phyloP scores from a whole-genome alignment of 2,113 vertebrate species.

The Actenoides lindsayi region DNA sequence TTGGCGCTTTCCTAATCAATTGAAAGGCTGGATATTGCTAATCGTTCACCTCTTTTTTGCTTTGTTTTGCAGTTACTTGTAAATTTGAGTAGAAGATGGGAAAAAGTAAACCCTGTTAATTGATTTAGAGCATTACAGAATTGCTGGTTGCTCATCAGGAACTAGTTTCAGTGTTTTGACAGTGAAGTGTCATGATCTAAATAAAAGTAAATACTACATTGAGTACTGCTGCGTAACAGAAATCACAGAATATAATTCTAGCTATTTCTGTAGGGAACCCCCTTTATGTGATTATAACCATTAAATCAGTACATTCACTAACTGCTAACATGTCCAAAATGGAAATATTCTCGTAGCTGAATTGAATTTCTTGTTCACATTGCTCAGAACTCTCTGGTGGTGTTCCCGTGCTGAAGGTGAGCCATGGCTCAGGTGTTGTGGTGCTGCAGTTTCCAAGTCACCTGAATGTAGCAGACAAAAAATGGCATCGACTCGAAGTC shows the following conservation, averaged over 20 bases:
- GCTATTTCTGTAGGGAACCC: neutral
- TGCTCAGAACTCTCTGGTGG: constrained; percentile 82
- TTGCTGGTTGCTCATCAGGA: neutral
- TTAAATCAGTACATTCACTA: neutral
- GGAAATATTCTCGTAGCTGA: neutral
- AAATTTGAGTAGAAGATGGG: neutral
- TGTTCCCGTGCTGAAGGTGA: constrained; percentile 86
- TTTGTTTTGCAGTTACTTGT: constrained; percentile 3
- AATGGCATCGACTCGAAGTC: constrained; percentile 88
- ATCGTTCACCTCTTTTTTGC: neutral
- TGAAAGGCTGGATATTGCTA: neutral
- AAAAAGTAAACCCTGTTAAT: neutral
- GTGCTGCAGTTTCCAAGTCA: constrained; percentile 85
- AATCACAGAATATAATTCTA: neutral
- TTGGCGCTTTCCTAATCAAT: neutral
- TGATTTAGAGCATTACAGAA: neutral
- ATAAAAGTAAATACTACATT: neutral
- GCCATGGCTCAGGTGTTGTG: constrained; percentile 83
- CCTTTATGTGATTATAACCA: neutral
- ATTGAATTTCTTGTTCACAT: neutral
- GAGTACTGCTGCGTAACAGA: neutral
- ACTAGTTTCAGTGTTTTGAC: neutral
- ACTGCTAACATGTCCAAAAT: neutral
- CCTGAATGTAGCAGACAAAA: constrained; percentile 86
- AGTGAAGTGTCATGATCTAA: neutral